Evolutionary conservation across 2,888 invertebrate genomes (phyloP), one percentile per base, ranked within the genome.

Genomic region (Drosophila aldrichi): DNA sequence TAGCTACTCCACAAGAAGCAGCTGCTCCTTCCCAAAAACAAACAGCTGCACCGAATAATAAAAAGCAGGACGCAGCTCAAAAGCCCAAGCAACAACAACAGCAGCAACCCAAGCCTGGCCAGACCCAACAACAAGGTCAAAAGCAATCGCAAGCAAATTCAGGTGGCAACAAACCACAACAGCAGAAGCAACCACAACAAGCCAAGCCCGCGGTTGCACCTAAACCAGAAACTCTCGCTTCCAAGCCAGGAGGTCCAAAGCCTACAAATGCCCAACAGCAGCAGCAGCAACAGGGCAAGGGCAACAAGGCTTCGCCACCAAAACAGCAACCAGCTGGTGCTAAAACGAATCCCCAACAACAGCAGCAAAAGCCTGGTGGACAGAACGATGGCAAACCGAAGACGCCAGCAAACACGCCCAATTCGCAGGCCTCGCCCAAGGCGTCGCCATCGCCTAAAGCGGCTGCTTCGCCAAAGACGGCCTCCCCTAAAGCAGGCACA

Each of bases 361-460:
- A 49, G 32, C 49, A 62, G 46, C 65, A 51, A 29, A 46, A 68
- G 52, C 38, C 48, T 18, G 46, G 48, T 6, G 63, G 63, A 10
- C 46, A 68, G n/a, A 61, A 62, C 14, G 69, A 70, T 46, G 62
- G 60, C 2, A 82, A 84, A 43, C 71, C 66, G 2, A 75, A 71
- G 55, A 79, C 79, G 29, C 73, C 89, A 9, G 93, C 93, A 25
- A 72, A 76, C 43, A 71, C 76, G 4, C 73, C 73, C 7, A 77
- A 71, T 29, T 60, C 74, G 22, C 71, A 77, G 51, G 29, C 72
- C 7, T 70, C 84, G 0, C 64, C 77, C 9, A 95, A 91, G 91
- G 94, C 93, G 46, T 93, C 94, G 68, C 62, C 81, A 20, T 63
- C 82, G 14, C 96, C 96, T 83, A 83, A 80, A 52, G 62, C 77